A percentile compares a stretch with the other conserved stretches of the same genome.
Conservation (phyloP, 2,797 vertebrate genomes). For the Sphenopsis melanotis region DNA sequence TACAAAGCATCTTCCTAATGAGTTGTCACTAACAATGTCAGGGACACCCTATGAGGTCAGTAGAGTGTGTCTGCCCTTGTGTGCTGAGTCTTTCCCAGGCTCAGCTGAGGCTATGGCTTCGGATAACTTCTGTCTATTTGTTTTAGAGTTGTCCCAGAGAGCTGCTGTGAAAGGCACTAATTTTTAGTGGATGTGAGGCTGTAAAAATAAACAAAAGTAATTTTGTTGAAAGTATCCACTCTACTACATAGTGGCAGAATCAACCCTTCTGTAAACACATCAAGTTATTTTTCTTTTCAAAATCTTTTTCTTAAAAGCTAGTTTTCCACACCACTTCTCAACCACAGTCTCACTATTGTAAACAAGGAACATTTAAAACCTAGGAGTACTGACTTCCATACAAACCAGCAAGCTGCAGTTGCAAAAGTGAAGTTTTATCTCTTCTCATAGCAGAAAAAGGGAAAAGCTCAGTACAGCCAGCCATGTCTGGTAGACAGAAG, state of each 20-base stretch:
- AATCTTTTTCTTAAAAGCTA: not conserved
- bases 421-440: not conserved
- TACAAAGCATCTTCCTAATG: not conserved
- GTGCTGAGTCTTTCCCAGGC: not conserved
- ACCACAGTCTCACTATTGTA: not conserved
- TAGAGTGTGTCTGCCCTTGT: not conserved
- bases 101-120: not conserved
- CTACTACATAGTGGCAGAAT: not conserved
- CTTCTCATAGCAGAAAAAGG: not conserved
- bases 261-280: not conserved
- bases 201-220: slow-evolving; percentile 16
- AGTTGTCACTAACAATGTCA: not conserved
- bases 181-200: not conserved
- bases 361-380: not conserved
- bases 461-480: not conserved
- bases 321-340: not conserved
- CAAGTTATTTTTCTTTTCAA: not conserved
- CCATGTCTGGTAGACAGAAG: not conserved
- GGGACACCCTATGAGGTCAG: not conserved
- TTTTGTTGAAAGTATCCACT: slow-evolving; percentile 19
- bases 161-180: not conserved
- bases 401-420: not conserved
- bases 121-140: not conserved
- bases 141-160: not conserved
- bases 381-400: not conserved